Conservation (phyloP, 2,797 vertebrate species). For the Propithecus perrieri region DNA sequence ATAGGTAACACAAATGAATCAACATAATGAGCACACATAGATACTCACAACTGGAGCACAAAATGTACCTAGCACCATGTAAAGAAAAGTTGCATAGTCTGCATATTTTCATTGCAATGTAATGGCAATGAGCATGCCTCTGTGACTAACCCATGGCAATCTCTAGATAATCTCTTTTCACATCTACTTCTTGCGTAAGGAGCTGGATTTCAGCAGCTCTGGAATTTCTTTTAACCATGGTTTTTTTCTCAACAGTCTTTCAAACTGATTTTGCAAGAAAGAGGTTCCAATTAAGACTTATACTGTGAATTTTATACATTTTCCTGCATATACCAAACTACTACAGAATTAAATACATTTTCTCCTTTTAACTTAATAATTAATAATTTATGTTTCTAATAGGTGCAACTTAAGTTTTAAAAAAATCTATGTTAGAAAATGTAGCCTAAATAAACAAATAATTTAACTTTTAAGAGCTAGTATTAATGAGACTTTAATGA, state of each 20-base stretch:
- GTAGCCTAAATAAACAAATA: not conserved
- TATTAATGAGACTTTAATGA: not conserved
- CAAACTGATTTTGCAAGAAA: not conserved
- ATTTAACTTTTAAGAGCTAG: not conserved
- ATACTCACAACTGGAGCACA: not conserved
- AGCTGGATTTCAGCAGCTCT: not conserved
- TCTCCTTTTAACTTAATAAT: not conserved
- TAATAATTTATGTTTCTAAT: not conserved
- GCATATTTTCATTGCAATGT: not conserved
- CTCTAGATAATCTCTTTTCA: not conserved
- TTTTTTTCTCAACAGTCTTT: not conserved
- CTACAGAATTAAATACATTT: not conserved
- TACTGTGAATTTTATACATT: not conserved
- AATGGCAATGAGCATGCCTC: not conserved
- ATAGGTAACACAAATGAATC: not conserved
- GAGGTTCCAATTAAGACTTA: accelerated
- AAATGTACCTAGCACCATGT: not conserved
- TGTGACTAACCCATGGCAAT: not conserved
- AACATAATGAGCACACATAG: not conserved
- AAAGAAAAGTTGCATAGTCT: not conserved
- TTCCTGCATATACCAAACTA: not conserved
- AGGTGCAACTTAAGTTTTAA: not conserved
- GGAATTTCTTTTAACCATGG: not conserved
- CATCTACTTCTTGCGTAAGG: not conserved
- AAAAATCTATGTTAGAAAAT: not conserved